Percentiles rank a stretch among this genome's conserved stretches.
Conservation (phyloP, 2,888 invertebrate species). For the Lithophane socia region DNA sequence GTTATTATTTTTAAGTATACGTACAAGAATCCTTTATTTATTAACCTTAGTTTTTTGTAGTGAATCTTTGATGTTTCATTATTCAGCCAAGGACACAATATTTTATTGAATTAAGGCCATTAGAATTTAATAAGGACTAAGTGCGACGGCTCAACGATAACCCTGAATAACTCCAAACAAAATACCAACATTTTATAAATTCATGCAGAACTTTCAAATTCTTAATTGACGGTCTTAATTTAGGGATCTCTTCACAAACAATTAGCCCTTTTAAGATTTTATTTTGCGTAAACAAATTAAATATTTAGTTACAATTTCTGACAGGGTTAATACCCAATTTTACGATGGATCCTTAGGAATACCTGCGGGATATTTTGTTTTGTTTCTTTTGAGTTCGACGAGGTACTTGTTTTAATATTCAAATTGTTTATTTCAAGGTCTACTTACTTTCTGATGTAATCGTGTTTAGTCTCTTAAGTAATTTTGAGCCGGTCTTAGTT, state of each 20-base stretch:
- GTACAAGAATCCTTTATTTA: background rate
- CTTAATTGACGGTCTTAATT: constrained; percentile 59
- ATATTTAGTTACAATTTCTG: constrained; percentile 61
- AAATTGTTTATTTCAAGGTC: constrained; percentile 45
- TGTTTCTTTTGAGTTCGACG: constrained; percentile 34
- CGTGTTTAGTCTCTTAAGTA: background rate
- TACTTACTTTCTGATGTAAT: constrained; percentile 13
- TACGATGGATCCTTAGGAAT: constrained; percentile 45
- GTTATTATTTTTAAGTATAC: background rate
- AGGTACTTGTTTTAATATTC: constrained; percentile 42
- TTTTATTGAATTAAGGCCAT: constrained; percentile 28
- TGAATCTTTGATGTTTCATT: constrained; percentile 3
- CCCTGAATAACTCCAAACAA: constrained; percentile 40
- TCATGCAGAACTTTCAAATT: constrained; percentile 43
- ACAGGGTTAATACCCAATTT: constrained; percentile 63
- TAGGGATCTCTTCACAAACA: constrained; percentile 52
- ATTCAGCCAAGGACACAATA: background rate
- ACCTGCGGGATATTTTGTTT: constrained; percentile 44
- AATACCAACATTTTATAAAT: constrained; percentile 51
- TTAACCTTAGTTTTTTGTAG: background rate
- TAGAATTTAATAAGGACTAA: constrained; percentile 25
- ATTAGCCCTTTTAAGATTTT: constrained; percentile 55
- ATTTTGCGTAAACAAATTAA: constrained; percentile 63
- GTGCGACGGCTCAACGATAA: constrained; percentile 18
- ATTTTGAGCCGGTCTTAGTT: background rate